Conservation (phyloP, 2,888 invertebrate species). For the Gastrophysa polygoni region DNA sequence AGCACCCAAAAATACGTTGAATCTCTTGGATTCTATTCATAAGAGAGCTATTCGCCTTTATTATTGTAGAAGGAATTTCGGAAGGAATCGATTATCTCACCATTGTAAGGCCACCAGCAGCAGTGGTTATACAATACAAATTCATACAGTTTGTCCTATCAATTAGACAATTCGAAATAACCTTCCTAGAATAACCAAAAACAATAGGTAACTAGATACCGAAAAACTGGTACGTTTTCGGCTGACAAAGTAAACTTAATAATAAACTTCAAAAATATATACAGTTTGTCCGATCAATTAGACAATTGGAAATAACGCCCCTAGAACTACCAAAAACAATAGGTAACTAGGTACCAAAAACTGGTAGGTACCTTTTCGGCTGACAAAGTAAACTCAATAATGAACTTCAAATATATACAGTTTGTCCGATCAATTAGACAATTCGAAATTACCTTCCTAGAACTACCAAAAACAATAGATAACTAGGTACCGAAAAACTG, state of each 20-base stretch:
- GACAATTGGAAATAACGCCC: neutral
- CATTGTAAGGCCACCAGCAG: no score
- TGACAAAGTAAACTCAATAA: no score
- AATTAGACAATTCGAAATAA: neutral
- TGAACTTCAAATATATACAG: neutral
- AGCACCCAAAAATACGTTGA: no score
- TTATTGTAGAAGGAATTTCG: no score
- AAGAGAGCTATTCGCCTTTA: no score
- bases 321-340: neutral
- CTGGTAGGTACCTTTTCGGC: no score
- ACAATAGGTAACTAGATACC: neutral
- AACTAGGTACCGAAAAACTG: neutral
- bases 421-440: neutral
- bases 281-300: neutral
- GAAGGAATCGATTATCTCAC: no score
- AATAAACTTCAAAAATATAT: no score
- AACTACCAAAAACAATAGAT: neutral
- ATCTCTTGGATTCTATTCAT: no score
- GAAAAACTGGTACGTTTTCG: no score
- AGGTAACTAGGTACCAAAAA: neutral
- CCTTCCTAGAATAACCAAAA: neutral
- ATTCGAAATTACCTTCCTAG: neutral
- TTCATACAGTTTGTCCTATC: neutral
- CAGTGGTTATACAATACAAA: no score
- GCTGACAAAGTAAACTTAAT: neutral